A percentile compares a stretch with the other conserved stretches of the same genome.
Evolutionary conservation across 1,140 invertebrate genomes (phyloP).

Genomic region (Drosophila nannoptera): DNA sequence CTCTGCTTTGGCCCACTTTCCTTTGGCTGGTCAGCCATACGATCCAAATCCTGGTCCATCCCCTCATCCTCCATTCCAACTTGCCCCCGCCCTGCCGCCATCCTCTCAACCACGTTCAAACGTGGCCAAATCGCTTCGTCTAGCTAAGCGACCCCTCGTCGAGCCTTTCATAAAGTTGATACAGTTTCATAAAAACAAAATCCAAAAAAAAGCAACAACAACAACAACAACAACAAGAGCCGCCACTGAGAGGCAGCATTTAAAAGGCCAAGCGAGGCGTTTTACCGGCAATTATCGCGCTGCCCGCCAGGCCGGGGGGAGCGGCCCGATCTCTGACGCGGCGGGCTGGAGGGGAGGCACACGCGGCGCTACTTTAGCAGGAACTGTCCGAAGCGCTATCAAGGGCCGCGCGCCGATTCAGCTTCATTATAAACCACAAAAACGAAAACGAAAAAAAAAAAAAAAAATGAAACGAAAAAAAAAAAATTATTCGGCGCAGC

Average conservation of each 20-base stretch:
- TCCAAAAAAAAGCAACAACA: constrained; percentile 23
- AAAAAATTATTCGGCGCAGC: constrained; percentile 39
- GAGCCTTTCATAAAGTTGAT: constrained; percentile 16
- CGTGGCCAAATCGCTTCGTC: background rate
- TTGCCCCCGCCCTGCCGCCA: no score
- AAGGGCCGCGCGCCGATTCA: constrained; percentile 41
- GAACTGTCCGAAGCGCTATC: constrained; percentile 29
- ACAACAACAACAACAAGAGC: no score
- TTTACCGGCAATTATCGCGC: constrained; percentile 76
- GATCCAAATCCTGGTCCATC: no score
- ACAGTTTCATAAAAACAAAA: constrained; percentile 43
- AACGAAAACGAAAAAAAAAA: constrained; percentile 40
- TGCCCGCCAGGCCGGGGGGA: constrained; percentile 27
- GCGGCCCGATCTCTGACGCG: background rate
- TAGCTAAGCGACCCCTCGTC: background rate
- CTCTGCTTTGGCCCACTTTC: no score
- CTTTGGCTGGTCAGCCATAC: no score
- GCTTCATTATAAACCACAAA: constrained; percentile 67
- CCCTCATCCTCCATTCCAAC: no score
- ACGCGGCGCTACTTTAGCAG: constrained; percentile 2
- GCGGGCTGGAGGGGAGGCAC: background rate
- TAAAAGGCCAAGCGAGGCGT: constrained; percentile 76
- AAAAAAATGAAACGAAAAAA: constrained; percentile 6
- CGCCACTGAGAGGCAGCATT: constrained; percentile 63
- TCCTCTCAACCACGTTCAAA: no score